Evolutionary conservation across 2,888 invertebrate genomes (phyloP), one percentile per base, ranked within the genome.

Genomic region (Aproaerema taeniolella): DNA sequence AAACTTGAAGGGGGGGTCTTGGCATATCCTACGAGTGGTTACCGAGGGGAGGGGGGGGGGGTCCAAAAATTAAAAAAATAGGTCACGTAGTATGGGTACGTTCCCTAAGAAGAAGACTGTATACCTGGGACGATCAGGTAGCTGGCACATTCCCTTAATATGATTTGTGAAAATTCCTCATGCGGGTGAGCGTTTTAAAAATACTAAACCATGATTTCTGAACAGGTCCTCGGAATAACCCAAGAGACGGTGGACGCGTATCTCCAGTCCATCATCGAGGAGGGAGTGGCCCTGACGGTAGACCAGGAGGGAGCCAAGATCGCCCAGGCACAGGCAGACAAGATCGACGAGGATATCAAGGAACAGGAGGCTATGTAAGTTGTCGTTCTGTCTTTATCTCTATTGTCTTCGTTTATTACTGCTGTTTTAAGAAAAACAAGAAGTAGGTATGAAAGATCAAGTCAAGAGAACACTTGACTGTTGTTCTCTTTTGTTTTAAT

Each of bases 181-280:
- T 8, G 4, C 8, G 20, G 20, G 20, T 4, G 8, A 20, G 8
- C 4, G 20, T 20, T 20, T 4, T 20, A 6, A 4, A 20, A 8
- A 3, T 10, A 5, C 2, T 10, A 6, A 24, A 20, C 8, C 8
- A 6, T 20, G 20, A 20, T 8, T 20, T 20, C 20, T 6, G 4
- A 6, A 20, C 45, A 85, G 85, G 61, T 82, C 0, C 47, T 86
- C 0, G 86, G 85, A 1, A 74, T 83, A 0, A 82, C 83, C 0
- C 83, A 85, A 44, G 74, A 72, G 25, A 80, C 83, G 0, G 83
- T 85, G 1, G 86, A 86, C 35, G 67, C 66, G 1, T 86, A 85
- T 26, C 58, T 86, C 0, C 55, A 55, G 2, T 71, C 80, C 42
- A 61, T 82, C 0, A 53, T 82, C 1, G 40, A 53, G 0, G 72